Base-by-base conservation (phyloP, 2,888 invertebrate genomes). In the Leptinotarsa rubiginosa region DNA sequence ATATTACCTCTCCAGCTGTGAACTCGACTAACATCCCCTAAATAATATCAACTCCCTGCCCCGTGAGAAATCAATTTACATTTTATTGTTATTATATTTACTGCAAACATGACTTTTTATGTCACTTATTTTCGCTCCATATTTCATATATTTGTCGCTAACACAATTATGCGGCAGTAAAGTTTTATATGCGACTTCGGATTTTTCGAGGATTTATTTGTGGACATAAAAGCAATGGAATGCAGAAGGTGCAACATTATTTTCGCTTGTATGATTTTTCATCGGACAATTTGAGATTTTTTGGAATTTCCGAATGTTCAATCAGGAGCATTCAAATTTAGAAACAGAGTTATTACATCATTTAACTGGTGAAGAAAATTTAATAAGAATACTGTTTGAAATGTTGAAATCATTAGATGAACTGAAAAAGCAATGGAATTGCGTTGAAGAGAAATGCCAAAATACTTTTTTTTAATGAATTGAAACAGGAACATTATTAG, bases 81-180 rank as follows among this genome's bases (percentile, higher is more conserved):
- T 86, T 87, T 87, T 87, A 87, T 87, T 87, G 86, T 86, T 87
- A 86, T 87, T 86, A 86, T 86, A 86, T 87, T 86, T 86, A 87
- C 86, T 86, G 81, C 83, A 85, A 86, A 85, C 84, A 85, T 82
- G 84, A 80, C 81, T 83, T 83, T 83, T 85, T 83, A 83, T 82
- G 82, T 83, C 80, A 78, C 79, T 79, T 77, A 78, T 77, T 81
- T 80, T 81, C 76, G 80, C 77, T 82, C 77, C 76, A 81, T 82
- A 82, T 83, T 81, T 83, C 79, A 81, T 77, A 76, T 81, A 82
- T 82, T 81, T 83, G 80, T 81, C 79, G 70, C 80, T 85, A 83
- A 85, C 81, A 77, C 80, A 82, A 85, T 85, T 85, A 85, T 83
- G 77, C 75, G 77, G 80, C 80, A 80, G 83, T 86, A 85, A 85